Evolutionary conservation across 2,888 invertebrate species (phyloP).

Genomic region (Phalera bucephala): DNA sequence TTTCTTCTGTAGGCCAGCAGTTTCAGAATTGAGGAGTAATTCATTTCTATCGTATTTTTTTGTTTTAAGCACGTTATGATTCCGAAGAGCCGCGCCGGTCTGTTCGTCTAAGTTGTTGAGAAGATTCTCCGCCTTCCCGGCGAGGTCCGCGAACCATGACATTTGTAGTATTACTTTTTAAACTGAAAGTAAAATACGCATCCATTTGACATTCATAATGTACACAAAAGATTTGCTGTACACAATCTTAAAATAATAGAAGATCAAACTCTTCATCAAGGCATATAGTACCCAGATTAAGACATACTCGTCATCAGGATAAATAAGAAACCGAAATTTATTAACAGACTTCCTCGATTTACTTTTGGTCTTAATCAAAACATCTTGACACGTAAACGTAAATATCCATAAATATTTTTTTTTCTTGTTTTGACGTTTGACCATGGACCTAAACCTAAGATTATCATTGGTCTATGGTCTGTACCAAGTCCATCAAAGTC

Average conservation of each 20-base stretch:
- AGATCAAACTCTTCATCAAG: background rate
- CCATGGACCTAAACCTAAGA: too few relatives aligned
- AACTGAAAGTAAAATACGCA: constrained; percentile 28
- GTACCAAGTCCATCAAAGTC: too few relatives aligned
- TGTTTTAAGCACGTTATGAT: constrained; percentile 48
- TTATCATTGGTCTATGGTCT: too few relatives aligned
- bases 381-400: constrained; percentile 36
- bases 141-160: constrained; percentile 89
- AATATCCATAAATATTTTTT: background rate
- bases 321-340: constrained; percentile 9
- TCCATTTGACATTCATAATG: background rate
- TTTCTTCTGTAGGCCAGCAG: constrained; percentile 40
- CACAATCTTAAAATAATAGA: background rate
- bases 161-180: constrained; percentile 60
- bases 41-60: constrained; percentile 45
- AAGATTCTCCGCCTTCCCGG: constrained; percentile 89
- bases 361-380: constrained; percentile 19
- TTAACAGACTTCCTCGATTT: constrained; percentile 9
- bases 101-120: constrained; percentile 89
- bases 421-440: too few relatives aligned
- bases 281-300: background rate
- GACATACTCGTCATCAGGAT: constrained; percentile 23
- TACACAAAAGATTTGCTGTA: too few relatives aligned
- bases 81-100: constrained; percentile 85
- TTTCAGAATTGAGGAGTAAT: constrained; percentile 31